These are phyloP conservation scores for Amphimallon solstitiale DNA, from an alignment of 2,888 invertebrate genomes.

Conservation along the genomic window DNA sequence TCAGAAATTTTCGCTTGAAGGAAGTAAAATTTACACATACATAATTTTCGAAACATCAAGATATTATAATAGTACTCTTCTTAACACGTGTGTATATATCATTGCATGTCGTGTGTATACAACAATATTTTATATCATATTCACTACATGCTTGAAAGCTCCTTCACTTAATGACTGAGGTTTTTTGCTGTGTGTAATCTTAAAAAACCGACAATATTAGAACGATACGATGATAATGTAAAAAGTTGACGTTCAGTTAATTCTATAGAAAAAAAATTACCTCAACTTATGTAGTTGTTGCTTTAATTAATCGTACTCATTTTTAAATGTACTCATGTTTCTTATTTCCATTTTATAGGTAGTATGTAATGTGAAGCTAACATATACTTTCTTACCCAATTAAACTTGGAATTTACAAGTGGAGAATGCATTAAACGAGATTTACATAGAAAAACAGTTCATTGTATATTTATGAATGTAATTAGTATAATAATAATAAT, in stretches of 20 bases:
- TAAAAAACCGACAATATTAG: background rate
- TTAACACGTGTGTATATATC: background rate
- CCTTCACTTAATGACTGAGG: conserved; percentile 4
- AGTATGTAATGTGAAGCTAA: too few relatives aligned
- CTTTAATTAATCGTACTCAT: background rate
- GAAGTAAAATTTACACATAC: conserved; percentile 7
- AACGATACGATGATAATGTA: background rate
- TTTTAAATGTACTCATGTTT: too few relatives aligned
- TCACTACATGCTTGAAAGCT: background rate
- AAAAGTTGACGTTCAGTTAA: conserved; percentile 7
- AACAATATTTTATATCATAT: conserved; percentile 7
- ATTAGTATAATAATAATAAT: too few relatives aligned
- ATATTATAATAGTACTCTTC: conserved; percentile 1
- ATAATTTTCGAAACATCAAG: conserved; percentile 21
- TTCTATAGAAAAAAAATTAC: background rate
- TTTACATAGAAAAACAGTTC: too few relatives aligned
- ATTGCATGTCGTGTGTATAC: background rate
- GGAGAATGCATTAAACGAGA: too few relatives aligned
- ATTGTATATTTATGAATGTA: too few relatives aligned
- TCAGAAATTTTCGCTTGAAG: too few relatives aligned
- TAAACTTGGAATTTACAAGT: too few relatives aligned
- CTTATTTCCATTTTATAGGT: too few relatives aligned
- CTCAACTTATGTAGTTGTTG: background rate
- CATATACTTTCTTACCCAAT: too few relatives aligned
- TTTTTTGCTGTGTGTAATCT: conserved; percentile 11